Evolutionary conservation across 2,113 vertebrate species (phyloP), one percentile per base, ranked within the genome.

Genomic region (Tachysurus vachellii): DNA sequence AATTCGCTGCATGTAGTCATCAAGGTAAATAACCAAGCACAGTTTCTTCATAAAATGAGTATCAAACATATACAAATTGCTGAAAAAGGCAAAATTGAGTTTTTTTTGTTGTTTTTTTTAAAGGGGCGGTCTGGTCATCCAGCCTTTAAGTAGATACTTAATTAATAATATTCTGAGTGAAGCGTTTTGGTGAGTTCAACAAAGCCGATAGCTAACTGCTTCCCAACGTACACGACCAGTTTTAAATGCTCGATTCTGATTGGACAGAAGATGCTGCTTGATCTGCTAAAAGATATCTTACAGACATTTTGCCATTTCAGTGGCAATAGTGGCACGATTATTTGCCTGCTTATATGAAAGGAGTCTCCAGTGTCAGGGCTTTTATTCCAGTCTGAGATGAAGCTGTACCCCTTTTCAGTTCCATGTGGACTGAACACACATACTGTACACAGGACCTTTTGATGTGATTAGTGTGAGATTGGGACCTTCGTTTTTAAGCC

Each of bases 1-100:
- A 95, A 93, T 84, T 94, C 93, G 82, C 92, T 95, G 26, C 95
- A 95, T 85, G 85, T 94, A 79, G 94, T 95, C 83, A 93, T 95
- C 83, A 95, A 94, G 93, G 89, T 90, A 21, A 86, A 73, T 17
- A 14, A 14, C 36, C 13, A 10, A 11, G 12, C 53, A 54, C 53
- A 57, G 19, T 61, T 61, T 61, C 19, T n/a, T n/a, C 26, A 64
- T 64, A 26, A 64, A 64, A n/a, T 2, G 12, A 64, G 10, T 26
- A 64, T 26, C 62, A 66, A 28, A 12, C 11, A 66, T 10, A 62
- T 28, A 28, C 26, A 28, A 26, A 66, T 28, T 28, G 2, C 7
- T 26, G 5, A 50, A 62, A 64, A 64, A n/a, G 26, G 62, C 26
- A 64, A 19, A 61, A 59, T 59, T 57, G 19, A 57, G 56, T 14